A percentile compares a stretch with the other conserved stretches of the same genome.
These are phyloP conservation scores for Adela reaumurella DNA, from an alignment of 2,888 invertebrate genomes.

Conservation along the genomic window DNA sequence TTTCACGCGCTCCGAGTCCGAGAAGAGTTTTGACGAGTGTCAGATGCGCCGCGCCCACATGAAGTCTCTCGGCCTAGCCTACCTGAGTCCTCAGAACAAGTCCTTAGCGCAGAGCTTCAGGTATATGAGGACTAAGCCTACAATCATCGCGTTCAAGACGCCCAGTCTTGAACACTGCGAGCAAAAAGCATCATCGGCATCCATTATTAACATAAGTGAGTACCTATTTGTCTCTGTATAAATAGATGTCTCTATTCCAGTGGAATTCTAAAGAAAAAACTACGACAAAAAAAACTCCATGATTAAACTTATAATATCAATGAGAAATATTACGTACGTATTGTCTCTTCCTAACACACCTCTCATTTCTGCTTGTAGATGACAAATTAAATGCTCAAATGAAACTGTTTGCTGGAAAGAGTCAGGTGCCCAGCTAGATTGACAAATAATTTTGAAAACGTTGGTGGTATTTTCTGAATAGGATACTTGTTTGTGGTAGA, in stretches of 20 bases:
- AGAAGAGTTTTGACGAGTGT: conserved; percentile 68
- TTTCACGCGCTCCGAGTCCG: conserved; percentile 76
- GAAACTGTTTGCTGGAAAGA: too few relatives aligned
- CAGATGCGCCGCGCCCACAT: conserved; percentile 62
- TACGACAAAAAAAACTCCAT: too few relatives aligned
- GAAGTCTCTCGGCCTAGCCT: conserved; percentile 63
- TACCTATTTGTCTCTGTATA: conserved; percentile 10
- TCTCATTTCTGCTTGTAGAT: too few relatives aligned
- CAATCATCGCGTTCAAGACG: conserved; percentile 83
- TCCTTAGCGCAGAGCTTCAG: conserved; percentile 81
- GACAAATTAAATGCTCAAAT: too few relatives aligned
- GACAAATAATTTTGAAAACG: too few relatives aligned
- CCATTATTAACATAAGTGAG: conserved; percentile 56
- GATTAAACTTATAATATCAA: too few relatives aligned
- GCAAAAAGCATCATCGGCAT: conserved; percentile 49
- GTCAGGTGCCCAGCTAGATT: too few relatives aligned
- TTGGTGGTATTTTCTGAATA: too few relatives aligned
- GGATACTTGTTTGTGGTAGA: too few relatives aligned
- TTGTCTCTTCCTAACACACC: too few relatives aligned
- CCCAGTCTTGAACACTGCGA: conserved; percentile 74
- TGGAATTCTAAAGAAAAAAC: too few relatives aligned
- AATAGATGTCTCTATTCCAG: not conserved
- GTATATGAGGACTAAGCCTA: conserved; percentile 87
- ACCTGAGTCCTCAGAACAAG: conserved; percentile 73
- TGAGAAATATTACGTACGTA: too few relatives aligned